phyloP scores from a whole-genome alignment of 2,113 vertebrate genomes.

The Lamprologus tigripictilis region DNA sequence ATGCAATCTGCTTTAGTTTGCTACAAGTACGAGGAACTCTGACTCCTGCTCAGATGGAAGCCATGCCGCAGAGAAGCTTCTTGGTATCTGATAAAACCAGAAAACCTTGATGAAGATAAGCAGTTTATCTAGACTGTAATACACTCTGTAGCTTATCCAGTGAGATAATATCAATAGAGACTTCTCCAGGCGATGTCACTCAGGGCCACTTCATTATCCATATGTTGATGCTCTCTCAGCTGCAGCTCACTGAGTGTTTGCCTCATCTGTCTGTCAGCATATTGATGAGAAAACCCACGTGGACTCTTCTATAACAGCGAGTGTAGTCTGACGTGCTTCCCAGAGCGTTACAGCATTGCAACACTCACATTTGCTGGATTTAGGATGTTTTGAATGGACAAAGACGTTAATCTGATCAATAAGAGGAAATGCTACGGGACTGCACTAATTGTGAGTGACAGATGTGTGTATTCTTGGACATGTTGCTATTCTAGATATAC shows the following conservation, averaged over 20 bases:
- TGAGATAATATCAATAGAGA: background rate
- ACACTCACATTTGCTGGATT: background rate
- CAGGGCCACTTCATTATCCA: background rate
- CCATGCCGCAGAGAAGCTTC: background rate
- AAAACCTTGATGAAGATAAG: background rate
- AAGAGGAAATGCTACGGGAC: background rate
- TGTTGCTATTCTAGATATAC: background rate
- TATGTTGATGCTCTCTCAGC: background rate
- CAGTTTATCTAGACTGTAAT: background rate
- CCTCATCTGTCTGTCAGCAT: background rate
- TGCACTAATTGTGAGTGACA: background rate
- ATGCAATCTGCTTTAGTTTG: background rate
- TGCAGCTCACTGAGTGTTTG: background rate
- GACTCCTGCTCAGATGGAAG: background rate
- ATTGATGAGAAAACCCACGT: background rate
- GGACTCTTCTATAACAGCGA: background rate
- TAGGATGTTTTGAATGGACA: background rate
- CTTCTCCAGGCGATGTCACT: background rate
- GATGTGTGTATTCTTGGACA: background rate
- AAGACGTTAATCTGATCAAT: background rate
- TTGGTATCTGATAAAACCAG: background rate
- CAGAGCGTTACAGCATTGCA: background rate
- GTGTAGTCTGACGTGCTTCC: background rate
- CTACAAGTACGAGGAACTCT: background rate
- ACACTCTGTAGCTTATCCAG: background rate